Percentiles rank a stretch among this genome's conserved stretches.
Conservation (phyloP, 2,797 vertebrate genomes). For the Falco berigora region DNA sequence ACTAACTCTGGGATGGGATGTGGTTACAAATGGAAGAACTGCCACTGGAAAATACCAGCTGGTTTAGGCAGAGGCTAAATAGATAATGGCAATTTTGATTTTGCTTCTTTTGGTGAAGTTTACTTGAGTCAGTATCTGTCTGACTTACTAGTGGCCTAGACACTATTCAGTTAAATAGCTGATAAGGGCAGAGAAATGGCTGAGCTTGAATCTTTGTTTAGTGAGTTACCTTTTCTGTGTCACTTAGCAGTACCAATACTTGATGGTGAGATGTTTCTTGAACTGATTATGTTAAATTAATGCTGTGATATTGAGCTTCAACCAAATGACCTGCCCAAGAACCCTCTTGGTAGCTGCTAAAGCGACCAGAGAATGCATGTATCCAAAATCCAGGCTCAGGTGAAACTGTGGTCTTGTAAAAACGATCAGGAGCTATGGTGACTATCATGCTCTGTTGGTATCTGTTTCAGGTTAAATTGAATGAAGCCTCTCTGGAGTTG, state of each 20-base stretch:
- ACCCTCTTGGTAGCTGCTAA: background rate
- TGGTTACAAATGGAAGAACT: background rate
- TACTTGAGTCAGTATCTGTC: background rate
- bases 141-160: background rate
- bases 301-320: background rate
- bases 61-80: background rate
- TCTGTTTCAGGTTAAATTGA: background rate
- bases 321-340: background rate
- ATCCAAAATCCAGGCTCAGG: background rate
- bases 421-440: background rate
- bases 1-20: background rate
- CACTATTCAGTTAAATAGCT: background rate
- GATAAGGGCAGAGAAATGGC: background rate
- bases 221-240: background rate
- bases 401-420: background rate
- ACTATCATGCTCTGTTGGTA: background rate
- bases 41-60: background rate
- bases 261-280: background rate
- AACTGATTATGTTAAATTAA: background rate
- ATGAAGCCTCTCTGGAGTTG: background rate
- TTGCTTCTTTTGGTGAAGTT: background rate
- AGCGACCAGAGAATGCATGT: background rate
- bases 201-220: background rate
- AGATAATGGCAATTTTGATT: background rate
- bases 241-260: background rate